A percentile compares a stretch with the other conserved stretches of the same genome.
Conservation (phyloP, 1,140 invertebrate genomes). For the Pomacea maculata region DNA sequence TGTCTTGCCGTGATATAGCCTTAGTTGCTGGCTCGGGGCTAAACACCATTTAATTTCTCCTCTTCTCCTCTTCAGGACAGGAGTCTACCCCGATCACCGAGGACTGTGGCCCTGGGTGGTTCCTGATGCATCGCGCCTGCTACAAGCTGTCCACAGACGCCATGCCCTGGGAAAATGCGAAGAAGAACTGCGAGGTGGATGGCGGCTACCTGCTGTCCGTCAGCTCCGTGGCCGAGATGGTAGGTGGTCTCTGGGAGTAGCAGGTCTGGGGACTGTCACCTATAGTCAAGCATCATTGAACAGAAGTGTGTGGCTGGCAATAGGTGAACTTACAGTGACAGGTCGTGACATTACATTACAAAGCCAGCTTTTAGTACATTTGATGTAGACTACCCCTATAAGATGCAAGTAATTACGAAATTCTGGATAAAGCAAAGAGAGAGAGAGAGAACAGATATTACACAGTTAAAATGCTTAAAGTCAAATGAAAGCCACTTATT, state of each 20-base stretch:
- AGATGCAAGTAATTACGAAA: not conserved
- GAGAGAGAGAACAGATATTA: no score
- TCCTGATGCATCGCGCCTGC: constrained; percentile 31
- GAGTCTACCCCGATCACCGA: not conserved
- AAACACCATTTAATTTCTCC: no score
- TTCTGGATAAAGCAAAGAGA: no score
- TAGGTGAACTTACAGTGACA: not conserved
- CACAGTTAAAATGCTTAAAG: no score
- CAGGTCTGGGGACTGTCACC: no score
- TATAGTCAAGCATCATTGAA: no score
- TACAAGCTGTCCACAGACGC: constrained; percentile 24
- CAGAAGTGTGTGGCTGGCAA: not conserved
- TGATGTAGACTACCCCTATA: not conserved
- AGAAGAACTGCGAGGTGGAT: constrained; percentile 22
- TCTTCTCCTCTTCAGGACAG: no score
- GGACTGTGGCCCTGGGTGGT: constrained; percentile 21
- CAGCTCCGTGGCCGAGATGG: constrained; percentile 26
- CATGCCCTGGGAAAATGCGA: constrained; percentile 31
- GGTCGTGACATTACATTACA: not conserved
- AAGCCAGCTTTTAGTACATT: not conserved
- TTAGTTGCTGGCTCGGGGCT: no score
- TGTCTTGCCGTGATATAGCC: no score
- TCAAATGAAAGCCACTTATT: no score
- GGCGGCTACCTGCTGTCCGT: constrained; percentile 35
- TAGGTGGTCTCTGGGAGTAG: not conserved